A percentile compares a stretch with the other conserved stretches of the same genome.
Conservation (phyloP, 2,888 invertebrate species). For the Criorhina ranunculi region DNA sequence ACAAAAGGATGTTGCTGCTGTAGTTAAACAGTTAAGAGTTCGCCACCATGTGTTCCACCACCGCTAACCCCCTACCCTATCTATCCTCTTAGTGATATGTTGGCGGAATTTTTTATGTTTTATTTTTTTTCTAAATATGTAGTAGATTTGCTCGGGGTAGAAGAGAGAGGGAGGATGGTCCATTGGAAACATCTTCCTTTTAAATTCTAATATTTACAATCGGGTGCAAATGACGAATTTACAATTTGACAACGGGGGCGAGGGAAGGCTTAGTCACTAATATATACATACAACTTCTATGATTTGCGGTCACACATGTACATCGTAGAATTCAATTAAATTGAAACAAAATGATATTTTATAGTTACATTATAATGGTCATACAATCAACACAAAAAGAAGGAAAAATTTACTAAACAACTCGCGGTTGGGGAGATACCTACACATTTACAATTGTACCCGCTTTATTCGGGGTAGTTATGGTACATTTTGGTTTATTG, state of each 20-base stretch:
- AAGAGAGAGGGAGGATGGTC: not conserved
- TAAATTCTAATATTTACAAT: constrained; percentile 70
- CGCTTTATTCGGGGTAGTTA: constrained; percentile 77
- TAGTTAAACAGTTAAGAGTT: constrained; percentile 24
- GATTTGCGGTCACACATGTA: constrained; percentile 56
- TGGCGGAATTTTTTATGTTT: constrained; percentile 19
- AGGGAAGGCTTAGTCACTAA: constrained; percentile 59
- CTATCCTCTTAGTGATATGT: constrained; percentile 61
- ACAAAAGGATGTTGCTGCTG: constrained; percentile 52
- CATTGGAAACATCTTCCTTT: constrained; percentile 44
- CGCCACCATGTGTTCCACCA: constrained; percentile 21
- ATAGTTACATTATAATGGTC: constrained; percentile 32
- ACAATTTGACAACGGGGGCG: constrained; percentile 46
- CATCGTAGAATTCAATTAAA: constrained; percentile 68
- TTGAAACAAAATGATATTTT: constrained; percentile 64
- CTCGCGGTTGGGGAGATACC: constrained; percentile 43
- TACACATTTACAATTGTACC: constrained; percentile 38
- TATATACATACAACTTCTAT: constrained; percentile 70
- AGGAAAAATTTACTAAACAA: constrained; percentile 65
- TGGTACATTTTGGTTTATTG: constrained; percentile 75
- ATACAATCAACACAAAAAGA: constrained; percentile 22
- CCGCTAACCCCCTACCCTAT: constrained; percentile 7
- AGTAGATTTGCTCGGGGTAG: constrained; percentile 25
- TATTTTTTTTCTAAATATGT: constrained; percentile 32
- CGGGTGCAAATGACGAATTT: constrained; percentile 69